phyloP scores from a whole-genome alignment of 2,113 vertebrate genomes.

The Anolis carolinensis region DNA sequence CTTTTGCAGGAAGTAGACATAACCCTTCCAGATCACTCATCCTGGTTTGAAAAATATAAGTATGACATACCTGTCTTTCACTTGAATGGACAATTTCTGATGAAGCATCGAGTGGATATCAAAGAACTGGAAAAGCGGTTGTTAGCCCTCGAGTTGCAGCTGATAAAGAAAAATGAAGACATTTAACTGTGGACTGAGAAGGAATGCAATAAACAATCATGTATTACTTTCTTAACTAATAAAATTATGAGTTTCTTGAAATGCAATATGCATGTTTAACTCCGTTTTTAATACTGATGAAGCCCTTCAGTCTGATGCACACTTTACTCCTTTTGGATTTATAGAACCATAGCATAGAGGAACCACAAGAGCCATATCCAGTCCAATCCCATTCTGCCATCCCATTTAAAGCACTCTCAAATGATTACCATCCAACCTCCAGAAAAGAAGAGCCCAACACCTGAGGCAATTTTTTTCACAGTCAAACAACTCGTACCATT shows the following conservation, averaged over 20 bases:
- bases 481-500: no score
- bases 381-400: no score
- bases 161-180: conserved; percentile 40
- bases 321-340: background rate
- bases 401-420: no score
- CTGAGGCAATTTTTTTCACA: no score
- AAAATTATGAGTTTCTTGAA: conserved; percentile 1
- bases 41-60: conserved; percentile 84
- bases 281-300: background rate
- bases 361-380: no score
- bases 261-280: fast-evolving
- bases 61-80: conserved; percentile 89
- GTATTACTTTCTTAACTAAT: background rate
- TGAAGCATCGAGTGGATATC: conserved; percentile 85
- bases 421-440: no score
- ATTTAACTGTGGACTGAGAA: background rate
- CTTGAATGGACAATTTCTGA: conserved; percentile 86
- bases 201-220: background rate
- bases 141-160: conserved; percentile 67
- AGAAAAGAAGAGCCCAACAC: no score
- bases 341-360: no score
- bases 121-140: conserved; percentile 79
- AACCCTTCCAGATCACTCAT: conserved; percentile 79
- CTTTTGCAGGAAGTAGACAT: conserved; percentile 87
- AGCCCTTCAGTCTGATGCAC: background rate